phyloP scores from a whole-genome alignment of 2,113 vertebrate genomes.

The Rana temporaria region DNA sequence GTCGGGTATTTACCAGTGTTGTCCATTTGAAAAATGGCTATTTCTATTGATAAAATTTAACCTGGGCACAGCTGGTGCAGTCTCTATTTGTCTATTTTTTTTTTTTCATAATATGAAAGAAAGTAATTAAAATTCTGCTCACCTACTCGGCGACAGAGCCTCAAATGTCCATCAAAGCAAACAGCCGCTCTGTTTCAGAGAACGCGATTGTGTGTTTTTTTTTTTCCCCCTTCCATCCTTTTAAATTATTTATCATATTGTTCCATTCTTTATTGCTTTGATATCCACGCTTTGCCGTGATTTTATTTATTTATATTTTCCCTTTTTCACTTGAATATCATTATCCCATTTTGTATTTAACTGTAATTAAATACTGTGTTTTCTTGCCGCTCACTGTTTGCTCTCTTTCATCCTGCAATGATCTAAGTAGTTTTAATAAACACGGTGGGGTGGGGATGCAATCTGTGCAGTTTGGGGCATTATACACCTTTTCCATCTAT shows the following conservation, averaged over 20 bases:
- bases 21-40: background rate
- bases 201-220: background rate
- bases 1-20: background rate
- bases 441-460: too few relatives aligned
- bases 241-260: conserved; percentile 35
- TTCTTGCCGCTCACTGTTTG: too few relatives aligned
- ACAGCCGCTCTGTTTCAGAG: background rate
- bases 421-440: too few relatives aligned
- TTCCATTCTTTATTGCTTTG: conserved; percentile 2
- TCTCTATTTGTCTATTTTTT: background rate
- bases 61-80: conserved; percentile 18
- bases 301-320: background rate
- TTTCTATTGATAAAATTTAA: background rate
- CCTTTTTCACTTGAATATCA: background rate
- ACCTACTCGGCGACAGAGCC: background rate
- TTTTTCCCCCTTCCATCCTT: background rate
- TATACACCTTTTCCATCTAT: too few relatives aligned
- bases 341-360: background rate
- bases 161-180: conserved; percentile 32
- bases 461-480: too few relatives aligned
- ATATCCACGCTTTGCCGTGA: too few relatives aligned
- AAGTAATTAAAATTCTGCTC: conserved; percentile 24
- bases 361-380: too few relatives aligned
- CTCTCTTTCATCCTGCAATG: too few relatives aligned
- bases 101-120: background rate